A percentile compares a stretch with the other conserved stretches of the same genome.
Evolutionary conservation across 2,888 invertebrate species (phyloP).

Genomic region (Drosophila quinaria): DNA sequence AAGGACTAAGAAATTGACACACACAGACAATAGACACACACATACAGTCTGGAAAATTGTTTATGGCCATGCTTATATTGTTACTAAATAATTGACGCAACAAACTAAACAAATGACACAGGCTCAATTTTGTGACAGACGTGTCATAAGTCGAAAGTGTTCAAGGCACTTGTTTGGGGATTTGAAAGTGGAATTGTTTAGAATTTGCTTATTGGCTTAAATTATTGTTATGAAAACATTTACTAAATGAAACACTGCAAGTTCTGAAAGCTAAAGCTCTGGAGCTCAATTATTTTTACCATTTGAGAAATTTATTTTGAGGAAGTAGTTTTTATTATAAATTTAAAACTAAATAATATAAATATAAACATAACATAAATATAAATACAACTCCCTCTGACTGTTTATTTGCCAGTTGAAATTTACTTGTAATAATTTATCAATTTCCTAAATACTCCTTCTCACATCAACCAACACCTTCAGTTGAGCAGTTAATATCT

Average conservation of each 20-base stretch:
- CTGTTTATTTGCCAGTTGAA: no score
- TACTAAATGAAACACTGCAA: not conserved
- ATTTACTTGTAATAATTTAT: no score
- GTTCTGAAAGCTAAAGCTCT: no score
- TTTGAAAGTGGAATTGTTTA: constrained; percentile 1
- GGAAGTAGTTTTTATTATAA: no score
- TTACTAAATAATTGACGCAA: constrained; percentile 72
- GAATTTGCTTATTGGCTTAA: not conserved
- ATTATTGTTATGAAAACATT: not conserved
- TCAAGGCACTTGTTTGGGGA: constrained; percentile 23
- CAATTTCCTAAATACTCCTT: not conserved
- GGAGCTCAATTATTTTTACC: no score
- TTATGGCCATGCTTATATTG: constrained; percentile 41
- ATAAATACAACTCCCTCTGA: no score
- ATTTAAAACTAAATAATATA: no score
- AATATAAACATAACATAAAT: no score
- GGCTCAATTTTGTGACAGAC: constrained; percentile 73
- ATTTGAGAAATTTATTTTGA: no score
- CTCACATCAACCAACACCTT: no score
- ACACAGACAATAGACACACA: not conserved
- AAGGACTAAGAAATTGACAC: constrained; percentile 40
- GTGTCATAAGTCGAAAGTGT: constrained; percentile 50
- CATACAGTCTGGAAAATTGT: constrained; percentile 35
- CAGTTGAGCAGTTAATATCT: not conserved
- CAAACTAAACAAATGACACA: constrained; percentile 78